Evolutionary conservation across 1,140 invertebrate genomes (phyloP), one percentile per base, ranked within the genome.

Genomic region (Holotrichia oblita): DNA sequence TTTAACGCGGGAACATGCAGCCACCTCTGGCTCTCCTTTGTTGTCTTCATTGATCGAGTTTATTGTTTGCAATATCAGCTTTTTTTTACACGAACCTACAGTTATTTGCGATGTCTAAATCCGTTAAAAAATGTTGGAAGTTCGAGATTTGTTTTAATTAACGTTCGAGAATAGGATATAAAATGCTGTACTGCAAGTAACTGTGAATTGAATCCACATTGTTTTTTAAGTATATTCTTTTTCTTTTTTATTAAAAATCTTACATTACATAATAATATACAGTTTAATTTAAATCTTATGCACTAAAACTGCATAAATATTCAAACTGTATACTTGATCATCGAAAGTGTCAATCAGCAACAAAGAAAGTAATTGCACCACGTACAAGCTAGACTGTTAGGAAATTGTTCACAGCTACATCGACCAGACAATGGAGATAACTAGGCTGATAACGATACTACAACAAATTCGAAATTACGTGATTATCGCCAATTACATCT

Each of bases 381-480:
- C 48, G 48, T 17, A 55, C 48, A 17, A 55, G n/a, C n/a, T 17
- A n/a, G 14, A 55, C 12, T 17, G 14, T 55, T 14, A 55, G 17
- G 17, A 55, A 55, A 55, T 55, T n/a, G 48, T 17, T 0, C n/a
- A 55, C 48, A 55, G 48, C 48, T 55, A n/a, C 48, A 6, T 55
- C 48, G 48, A n/a, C 48, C 48, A 55, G 48, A 55, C 48, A 55
- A n/a, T 17, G 27, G 17, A 55, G 14, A n/a, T 9, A 48, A 14
- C 44, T 7, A 55, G 2, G 7, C 14, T 7, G 48, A 55, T 55
- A 17, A 17, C 48, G 48, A 55, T 17, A 55, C 48, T 14, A n/a
- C 48, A 55, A n/a, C 48, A 55, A 55, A 55, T 55, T 55, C 48
- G 48, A 55, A 55, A 55, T n/a, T 55, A 55, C 48, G 48, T 55